Evolutionary conservation across 1,140 invertebrate species (phyloP).

Genomic region (Pogonus chalceus): DNA sequence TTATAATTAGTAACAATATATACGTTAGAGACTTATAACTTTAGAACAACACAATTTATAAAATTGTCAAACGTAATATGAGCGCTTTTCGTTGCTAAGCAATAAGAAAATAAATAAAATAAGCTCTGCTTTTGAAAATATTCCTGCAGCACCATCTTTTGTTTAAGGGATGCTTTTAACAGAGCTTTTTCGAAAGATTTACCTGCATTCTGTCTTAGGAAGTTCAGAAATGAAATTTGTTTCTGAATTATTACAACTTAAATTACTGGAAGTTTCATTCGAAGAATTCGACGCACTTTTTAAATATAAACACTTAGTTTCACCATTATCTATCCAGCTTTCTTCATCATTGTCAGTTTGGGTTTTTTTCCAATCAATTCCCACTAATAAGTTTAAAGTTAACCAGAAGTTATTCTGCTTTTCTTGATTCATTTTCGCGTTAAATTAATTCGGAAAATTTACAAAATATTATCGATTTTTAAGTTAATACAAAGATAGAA

Average conservation of each 20-base stretch:
- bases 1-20: too few species aligned
- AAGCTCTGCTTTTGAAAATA: background rate
- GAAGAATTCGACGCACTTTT: too few species aligned
- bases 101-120: background rate
- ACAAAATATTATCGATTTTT: too few species aligned
- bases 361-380: conserved; percentile 1
- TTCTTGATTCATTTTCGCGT: background rate
- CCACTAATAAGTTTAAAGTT: conserved; percentile 6
- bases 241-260: background rate
- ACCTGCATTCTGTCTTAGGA: background rate
- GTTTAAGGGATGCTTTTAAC: background rate
- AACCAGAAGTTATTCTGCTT: conserved; percentile 4
- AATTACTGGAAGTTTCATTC: background rate
- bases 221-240: conserved; percentile 2
- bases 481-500: too few species aligned
- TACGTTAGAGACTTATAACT: too few species aligned
- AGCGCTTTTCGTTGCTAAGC: background rate
- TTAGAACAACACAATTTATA: too few species aligned
- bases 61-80: background rate
- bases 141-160: background rate
- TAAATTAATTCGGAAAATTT: too few species aligned
- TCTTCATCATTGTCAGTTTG: background rate
- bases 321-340: background rate
- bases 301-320: background rate
- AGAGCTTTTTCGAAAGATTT: background rate